Evolutionary conservation across 2,888 invertebrate species (phyloP).

Genomic region (Polyploca ridens): DNA sequence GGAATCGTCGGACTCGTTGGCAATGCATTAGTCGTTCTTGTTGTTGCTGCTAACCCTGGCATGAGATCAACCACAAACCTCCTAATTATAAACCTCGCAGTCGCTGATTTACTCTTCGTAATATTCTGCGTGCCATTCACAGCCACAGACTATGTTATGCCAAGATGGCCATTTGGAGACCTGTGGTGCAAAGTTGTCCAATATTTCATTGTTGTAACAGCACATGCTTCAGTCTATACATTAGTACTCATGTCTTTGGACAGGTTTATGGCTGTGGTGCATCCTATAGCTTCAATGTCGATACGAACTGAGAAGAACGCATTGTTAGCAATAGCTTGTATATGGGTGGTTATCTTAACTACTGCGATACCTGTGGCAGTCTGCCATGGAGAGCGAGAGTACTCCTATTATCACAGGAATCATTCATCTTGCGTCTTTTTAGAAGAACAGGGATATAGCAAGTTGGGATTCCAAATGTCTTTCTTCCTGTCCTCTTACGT

Average conservation of each 20-base stretch:
- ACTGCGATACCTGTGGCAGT: conserved; percentile 91
- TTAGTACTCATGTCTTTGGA: conserved; percentile 97
- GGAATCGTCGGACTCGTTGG: conserved; percentile 95
- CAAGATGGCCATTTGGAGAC: conserved; percentile 96
- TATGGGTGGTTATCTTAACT: conserved; percentile 92
- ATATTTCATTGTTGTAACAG: conserved; percentile 96
- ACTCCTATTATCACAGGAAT: conserved; percentile 85
- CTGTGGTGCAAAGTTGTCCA: conserved; percentile 96
- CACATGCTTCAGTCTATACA: conserved; percentile 97
- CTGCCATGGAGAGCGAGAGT: conserved; percentile 90
- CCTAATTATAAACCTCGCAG: conserved; percentile 94
- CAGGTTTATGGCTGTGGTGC: conserved; percentile 96
- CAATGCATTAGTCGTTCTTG: conserved; percentile 94
- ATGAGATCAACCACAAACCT: conserved; percentile 98
- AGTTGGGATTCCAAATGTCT: conserved; percentile 88
- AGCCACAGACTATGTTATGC: conserved; percentile 94
- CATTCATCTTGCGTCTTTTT: conserved; percentile 89
- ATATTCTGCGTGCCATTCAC: conserved; percentile 98
- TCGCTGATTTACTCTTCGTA: conserved; percentile 96
- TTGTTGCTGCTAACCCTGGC: conserved; percentile 94
- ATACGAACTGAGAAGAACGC: conserved; percentile 93
- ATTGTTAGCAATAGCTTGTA: conserved; percentile 89
- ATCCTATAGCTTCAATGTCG: conserved; percentile 95
- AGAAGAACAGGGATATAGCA: conserved; percentile 85
- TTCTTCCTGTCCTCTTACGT: conserved; percentile 96